Evolutionary conservation across 2,113 vertebrate genomes (phyloP).

Genomic region (Pygoscelis adeliae): DNA sequence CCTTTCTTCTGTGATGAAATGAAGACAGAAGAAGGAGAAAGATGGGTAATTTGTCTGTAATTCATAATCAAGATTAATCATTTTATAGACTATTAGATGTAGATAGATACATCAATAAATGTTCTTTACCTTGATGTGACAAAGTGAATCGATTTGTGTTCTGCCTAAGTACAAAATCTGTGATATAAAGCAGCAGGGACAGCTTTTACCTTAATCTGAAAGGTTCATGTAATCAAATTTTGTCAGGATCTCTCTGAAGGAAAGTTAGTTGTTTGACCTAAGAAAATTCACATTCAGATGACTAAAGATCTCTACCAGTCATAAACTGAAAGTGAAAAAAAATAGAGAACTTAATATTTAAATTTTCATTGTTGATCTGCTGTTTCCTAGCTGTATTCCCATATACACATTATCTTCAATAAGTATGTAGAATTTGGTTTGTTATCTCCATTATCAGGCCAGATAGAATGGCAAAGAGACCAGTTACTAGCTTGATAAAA

Average conservation of each 20-base stretch:
- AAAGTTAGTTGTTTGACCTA: neutral
- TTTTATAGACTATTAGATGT: neutral
- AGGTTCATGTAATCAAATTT: neutral
- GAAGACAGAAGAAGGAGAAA: conserved; percentile 84
- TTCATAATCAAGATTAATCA: neutral
- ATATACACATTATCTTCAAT: neutral
- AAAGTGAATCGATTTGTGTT: neutral
- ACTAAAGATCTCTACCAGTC: neutral
- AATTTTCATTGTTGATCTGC: neutral
- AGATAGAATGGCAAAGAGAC: neutral
- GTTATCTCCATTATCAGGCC: neutral
- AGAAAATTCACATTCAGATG: neutral
- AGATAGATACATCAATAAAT: neutral
- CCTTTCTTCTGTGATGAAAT: conserved; percentile 43
- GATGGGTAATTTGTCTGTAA: conserved; percentile 81
- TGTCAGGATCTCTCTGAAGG: neutral
- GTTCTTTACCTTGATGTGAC: neutral
- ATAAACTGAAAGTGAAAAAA: neutral
- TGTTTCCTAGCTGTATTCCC: neutral
- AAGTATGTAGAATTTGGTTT: neutral
- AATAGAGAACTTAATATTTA: neutral
- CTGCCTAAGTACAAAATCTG: neutral
- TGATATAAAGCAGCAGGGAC: neutral
- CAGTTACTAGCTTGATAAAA: neutral
- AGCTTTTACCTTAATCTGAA: neutral